These are phyloP conservation scores for Parazoanthus atlanticus DNA, from an alignment of 92 coral and sea anemone genomes.

Conservation along the genomic window DNA sequence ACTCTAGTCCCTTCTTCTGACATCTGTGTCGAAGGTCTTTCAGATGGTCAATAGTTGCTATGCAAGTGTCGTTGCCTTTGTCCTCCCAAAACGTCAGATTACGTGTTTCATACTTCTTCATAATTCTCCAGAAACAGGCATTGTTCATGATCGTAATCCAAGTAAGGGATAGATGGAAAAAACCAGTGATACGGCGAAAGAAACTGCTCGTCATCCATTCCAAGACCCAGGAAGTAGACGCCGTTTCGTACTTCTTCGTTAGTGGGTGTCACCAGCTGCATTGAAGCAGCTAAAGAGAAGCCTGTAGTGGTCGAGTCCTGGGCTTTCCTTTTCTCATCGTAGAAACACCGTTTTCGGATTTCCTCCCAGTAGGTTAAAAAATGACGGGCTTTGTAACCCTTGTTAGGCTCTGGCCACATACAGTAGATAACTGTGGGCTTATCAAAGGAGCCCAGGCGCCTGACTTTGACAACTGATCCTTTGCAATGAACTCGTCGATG, in stretches of 20 bases:
- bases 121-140: constrained; percentile 47
- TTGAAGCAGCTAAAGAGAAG: too few relatives aligned
- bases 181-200: constrained; percentile 60
- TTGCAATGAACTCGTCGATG: constrained; percentile 29
- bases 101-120: constrained; percentile 43
- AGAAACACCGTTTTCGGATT: constrained; percentile 33
- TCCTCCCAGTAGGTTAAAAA: constrained; percentile 8
- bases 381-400: constrained; percentile 44
- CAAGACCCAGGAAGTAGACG: too few relatives aligned
- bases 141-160: constrained; percentile 61
- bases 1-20: constrained; percentile 41
- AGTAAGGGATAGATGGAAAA: constrained; percentile 49
- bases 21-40: constrained; percentile 52
- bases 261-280: too few relatives aligned
- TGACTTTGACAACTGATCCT: constrained; percentile 45
- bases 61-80: constrained; percentile 9
- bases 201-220: too few relatives aligned
- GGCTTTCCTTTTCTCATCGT: constrained; percentile 31
- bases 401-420: constrained; percentile 56
- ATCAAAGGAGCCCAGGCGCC: constrained; percentile 43
- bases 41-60: constrained; percentile 51
- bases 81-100: constrained; percentile 55
- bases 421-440: constrained; percentile 47
- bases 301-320: constrained; percentile 28
- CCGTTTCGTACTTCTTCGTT: too few relatives aligned